Base-by-base conservation (phyloP, 2,113 vertebrate species). In the Ovis canadensis region DNA sequence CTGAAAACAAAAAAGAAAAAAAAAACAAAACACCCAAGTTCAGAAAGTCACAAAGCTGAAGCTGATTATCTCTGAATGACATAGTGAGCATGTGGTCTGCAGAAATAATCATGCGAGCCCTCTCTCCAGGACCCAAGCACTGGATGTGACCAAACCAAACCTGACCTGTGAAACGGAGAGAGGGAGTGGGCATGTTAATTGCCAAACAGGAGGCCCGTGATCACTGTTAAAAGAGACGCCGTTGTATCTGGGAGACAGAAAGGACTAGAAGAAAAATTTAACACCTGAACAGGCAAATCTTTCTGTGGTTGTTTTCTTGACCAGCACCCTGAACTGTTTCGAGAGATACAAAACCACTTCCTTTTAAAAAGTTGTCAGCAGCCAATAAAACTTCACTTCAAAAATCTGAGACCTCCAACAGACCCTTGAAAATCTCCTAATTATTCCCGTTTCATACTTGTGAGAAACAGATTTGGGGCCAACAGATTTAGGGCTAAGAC, bases 31-130 rank as follows among this genome's bases (percentile, higher is more conserved):
- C 54, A 50, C 31, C 23, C 25, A 88, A 21, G 86, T 78, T 94
- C 88, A 84, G 48, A 52, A 96, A 90, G 84, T 97, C 87, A 78
- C 21, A 62, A 80, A 90, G 88, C 96, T 88, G 83, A 97, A 90
- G 62, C 50, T 43, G 64, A 91, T 86, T 88, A 52, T 36, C 57
- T 80, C 67, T 45, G 25, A 89, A 90, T 36, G 60, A 57, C 13
- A 54, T 5, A 12, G 57, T 33, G 21, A 62, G 13, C 33, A 21
- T 29, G 55, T n/a, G 67, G 80, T n/a, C n/a, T 54, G 15, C 48
- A 82, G 82, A 43, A 82, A 85, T 4, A 23, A 60, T n/a, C 60
- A 50, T 2, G 11, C 0, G 0, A 19, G 71, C 27, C 50, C 0
- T 4, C 36, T 71, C 48, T 57, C 78, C 31, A 81, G 88, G 48